These are phyloP conservation scores for Leptothorax acervorum DNA, from an alignment of 2,888 invertebrate species.

Conservation along the genomic window DNA sequence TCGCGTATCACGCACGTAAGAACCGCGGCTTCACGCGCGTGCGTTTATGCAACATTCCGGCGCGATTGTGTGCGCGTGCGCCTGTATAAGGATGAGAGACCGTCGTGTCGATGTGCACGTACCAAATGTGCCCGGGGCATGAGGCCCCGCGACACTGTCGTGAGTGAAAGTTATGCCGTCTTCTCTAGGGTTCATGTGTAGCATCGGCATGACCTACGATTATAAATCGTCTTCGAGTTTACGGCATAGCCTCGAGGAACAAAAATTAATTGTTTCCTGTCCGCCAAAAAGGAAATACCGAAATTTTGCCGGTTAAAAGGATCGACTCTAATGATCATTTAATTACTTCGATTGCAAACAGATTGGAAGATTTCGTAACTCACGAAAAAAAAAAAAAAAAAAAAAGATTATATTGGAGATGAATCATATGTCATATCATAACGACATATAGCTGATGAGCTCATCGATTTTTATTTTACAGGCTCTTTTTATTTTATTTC, in stretches of 20 bases:
- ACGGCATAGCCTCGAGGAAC: constrained; percentile 2
- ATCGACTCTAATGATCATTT: constrained; percentile 2
- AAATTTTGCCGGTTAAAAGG: constrained; percentile 12
- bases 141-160: constrained; percentile 67
- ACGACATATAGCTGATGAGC: not conserved
- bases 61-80: constrained; percentile 36
- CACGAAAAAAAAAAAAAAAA: no score
- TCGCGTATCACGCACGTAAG: constrained; percentile 51
- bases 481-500: not conserved
- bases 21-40: constrained; percentile 49
- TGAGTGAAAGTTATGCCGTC: constrained; percentile 77
- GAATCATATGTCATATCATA: not conserved
- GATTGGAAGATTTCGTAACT: not conserved
- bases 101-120: constrained; percentile 11
- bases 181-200: constrained; percentile 60
- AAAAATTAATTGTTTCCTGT: constrained; percentile 40
- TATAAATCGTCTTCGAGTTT: constrained; percentile 54
- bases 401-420: not conserved
- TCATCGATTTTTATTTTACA: not conserved
- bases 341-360: not conserved
- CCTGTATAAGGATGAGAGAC: not conserved
- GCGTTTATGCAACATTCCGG: constrained; percentile 69
- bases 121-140: constrained; percentile 49
- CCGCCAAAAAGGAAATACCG: not conserved
- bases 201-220: constrained; percentile 71